These are phyloP conservation scores for Erpobdella octoculata DNA, from an alignment of 2,888 invertebrate species.

Conservation along the genomic window DNA sequence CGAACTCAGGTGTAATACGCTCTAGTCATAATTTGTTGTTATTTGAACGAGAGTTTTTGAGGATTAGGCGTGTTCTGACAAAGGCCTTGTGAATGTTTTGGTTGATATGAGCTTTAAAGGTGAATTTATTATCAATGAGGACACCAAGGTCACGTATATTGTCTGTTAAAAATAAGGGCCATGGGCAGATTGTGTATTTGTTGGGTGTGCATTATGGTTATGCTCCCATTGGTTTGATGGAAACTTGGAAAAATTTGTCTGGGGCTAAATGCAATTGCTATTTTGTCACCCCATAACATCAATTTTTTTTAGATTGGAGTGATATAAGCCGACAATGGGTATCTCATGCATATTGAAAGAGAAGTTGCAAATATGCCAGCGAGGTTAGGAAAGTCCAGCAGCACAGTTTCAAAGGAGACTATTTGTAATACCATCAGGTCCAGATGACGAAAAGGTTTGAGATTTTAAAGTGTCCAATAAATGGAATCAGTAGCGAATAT, in stretches of 20 bases:
- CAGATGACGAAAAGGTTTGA: no score
- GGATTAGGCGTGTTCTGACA: background rate
- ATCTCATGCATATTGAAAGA: no score
- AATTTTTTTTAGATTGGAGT: no score
- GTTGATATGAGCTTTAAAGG: background rate
- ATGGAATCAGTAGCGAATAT: no score
- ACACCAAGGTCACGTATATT: background rate
- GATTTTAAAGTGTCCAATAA: no score
- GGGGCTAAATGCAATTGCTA: no score
- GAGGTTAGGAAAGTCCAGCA: no score
- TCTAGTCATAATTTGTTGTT: background rate
- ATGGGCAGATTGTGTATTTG: background rate
- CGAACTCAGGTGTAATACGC: background rate
- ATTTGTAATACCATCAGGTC: no score
- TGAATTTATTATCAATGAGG: background rate
- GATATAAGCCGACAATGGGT: no score
- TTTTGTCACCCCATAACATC: no score
- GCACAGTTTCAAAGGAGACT: no score
- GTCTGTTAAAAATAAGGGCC: background rate
- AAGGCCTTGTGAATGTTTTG: background rate
- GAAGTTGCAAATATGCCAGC: no score
- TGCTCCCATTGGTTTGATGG: background rate
- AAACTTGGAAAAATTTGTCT: background rate
- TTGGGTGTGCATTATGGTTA: background rate
- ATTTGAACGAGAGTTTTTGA: background rate